Conservation (phyloP, 2,113 vertebrate species). For the Monopterus albus region DNA sequence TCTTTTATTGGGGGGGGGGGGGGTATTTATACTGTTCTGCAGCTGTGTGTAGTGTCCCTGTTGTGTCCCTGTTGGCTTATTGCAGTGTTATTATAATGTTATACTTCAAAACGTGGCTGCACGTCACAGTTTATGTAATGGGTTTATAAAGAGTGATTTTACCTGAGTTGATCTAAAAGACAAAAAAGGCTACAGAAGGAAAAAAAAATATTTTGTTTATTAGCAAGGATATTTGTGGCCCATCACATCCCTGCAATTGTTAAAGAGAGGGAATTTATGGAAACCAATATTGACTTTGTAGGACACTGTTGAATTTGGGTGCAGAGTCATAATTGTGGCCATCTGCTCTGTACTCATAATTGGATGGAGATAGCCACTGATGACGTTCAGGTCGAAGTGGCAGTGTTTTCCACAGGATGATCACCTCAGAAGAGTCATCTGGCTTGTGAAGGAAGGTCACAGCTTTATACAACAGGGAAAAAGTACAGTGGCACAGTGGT, state of each 20-base stretch:
- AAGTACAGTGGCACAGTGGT: background rate
- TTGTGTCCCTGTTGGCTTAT: background rate
- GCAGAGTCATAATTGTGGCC: background rate
- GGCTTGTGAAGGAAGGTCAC: background rate
- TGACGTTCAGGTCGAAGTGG: background rate
- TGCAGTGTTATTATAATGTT: slow-evolving; percentile 34
- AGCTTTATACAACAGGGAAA: background rate
- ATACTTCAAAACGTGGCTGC: slow-evolving; percentile 41
- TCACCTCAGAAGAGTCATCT: background rate
- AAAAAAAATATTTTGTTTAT: background rate
- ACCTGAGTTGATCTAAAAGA: background rate
- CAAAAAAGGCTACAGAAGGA: background rate
- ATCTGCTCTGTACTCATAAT: background rate
- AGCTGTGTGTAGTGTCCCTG: slow-evolving; percentile 5
- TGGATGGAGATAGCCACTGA: background rate
- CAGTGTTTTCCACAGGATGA: background rate
- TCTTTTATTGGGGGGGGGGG: slow-evolving; percentile 40
- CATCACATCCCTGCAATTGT: background rate
- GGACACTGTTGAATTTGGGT: background rate
- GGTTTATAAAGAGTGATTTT: slow-evolving; percentile 16
- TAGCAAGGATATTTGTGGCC: background rate
- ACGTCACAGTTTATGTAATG: slow-evolving; percentile 33
- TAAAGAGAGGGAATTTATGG: background rate
- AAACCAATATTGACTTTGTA: background rate
- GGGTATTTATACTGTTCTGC: no score